A percentile compares a stretch with the other conserved stretches of the same genome.
These are phyloP conservation scores for Leucania comma DNA, from an alignment of 2,888 invertebrate species.

Conservation along the genomic window DNA sequence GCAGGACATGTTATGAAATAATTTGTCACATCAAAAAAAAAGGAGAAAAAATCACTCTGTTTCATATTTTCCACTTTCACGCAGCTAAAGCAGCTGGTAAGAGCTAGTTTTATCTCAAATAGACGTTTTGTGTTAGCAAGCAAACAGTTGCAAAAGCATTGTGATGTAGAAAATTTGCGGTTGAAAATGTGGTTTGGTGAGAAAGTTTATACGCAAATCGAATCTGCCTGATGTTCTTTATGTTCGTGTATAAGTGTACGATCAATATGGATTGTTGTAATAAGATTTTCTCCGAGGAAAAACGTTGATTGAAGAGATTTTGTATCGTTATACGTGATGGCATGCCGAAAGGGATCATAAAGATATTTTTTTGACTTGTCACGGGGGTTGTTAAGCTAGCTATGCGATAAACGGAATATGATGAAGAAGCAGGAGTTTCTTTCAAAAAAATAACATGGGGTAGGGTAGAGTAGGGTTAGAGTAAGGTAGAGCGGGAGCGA, in stretches of 20 bases:
- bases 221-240: slow-evolving; percentile 11
- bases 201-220: slow-evolving; percentile 71
- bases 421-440: neutral
- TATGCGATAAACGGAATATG: slow-evolving; percentile 15
- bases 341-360: neutral
- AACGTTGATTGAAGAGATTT: slow-evolving; percentile 34
- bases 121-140: slow-evolving; percentile 27
- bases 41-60: too few species aligned
- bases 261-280: slow-evolving; percentile 39
- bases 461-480: too few species aligned
- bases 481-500: too few species aligned
- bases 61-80: too few species aligned
- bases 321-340: slow-evolving; percentile 35
- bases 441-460: neutral
- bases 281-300: slow-evolving; percentile 36
- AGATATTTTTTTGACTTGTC: slow-evolving; percentile 18
- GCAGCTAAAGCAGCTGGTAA: too few species aligned
- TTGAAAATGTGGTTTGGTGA: slow-evolving; percentile 68
- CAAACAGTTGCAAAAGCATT: slow-evolving; percentile 56
- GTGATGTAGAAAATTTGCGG: slow-evolving; percentile 68
- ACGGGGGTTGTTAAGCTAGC: slow-evolving; percentile 20
- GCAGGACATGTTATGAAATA: too few species aligned
- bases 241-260: slow-evolving; percentile 11
- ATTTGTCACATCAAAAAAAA: too few species aligned
- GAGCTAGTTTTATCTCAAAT: slow-evolving; percentile 32